Evolutionary conservation across 2,797 vertebrate genomes (phyloP), one percentile per base, ranked within the genome.

Genomic region (Crypturellus tataupa): DNA sequence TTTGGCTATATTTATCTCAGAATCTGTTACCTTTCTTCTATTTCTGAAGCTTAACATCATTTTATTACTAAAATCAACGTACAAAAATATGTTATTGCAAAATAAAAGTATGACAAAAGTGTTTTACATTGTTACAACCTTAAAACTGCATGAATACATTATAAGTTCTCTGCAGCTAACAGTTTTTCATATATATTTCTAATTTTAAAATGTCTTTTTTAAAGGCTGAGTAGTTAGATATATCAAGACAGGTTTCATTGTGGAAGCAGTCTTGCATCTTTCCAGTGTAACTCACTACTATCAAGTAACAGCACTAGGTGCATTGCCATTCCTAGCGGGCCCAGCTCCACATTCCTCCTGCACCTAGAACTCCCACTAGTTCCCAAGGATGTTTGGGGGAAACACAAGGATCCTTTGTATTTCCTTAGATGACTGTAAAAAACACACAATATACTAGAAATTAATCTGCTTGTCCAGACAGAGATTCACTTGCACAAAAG

Each of bases 391-490:
- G 55, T 24, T 39, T 53, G 51, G 6, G 69, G 53, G 67, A 92
- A 93, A 68, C 56, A 96, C 77, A 96, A 92, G 76, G 78, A 94
- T 86, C 65, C 76, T 90, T 72, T 92, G 37, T 89, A 58, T 53
- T 94, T 82, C 39, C 40, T 65, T 76, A 39, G 53, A 85, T 67
- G 59, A 91, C 68, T 69, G 60, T 65, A 92, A 70, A 69, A 6
- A 55, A 84, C 60, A 51, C 88, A 63, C 21, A 49, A 25, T 87
- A 23, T 49, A 73, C 56, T 51, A 67, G 42, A 78, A 89, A 75
- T 42, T 71, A 87, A 88, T 47, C 47, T 60, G 40, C 31, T 80
- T 29, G 35, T 75, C 55, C 55, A 56, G 17, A 31, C 24, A 27
- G 40, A 33, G 31, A 33, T 42, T 47, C 6, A 8, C 71, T 90